These are phyloP conservation scores for Papilio demoleus DNA, from an alignment of 2,888 invertebrate genomes.

Conservation along the genomic window DNA sequence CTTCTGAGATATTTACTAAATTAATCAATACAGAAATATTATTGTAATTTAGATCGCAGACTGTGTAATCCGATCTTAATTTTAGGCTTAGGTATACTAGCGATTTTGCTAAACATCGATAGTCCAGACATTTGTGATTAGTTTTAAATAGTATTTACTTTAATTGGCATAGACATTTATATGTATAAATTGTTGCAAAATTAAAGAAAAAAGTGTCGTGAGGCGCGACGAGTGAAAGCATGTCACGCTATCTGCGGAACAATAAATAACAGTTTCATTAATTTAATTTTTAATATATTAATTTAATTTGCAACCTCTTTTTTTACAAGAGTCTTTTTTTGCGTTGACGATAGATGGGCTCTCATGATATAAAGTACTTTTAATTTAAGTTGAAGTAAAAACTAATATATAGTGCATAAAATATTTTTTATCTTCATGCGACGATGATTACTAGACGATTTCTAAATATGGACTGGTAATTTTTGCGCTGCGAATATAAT, in stretches of 20 bases:
- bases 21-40: neutral
- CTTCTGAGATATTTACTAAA: conserved; percentile 14
- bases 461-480: neutral
- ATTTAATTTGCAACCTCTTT: conserved; percentile 17
- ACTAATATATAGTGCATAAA: neutral
- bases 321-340: neutral
- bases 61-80: neutral
- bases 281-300: conserved; percentile 27
- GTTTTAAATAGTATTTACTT: neutral
- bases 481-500: neutral
- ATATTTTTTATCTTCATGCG: no score
- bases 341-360: neutral
- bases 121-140: neutral
- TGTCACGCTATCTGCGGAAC: conserved; percentile 27
- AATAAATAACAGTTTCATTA: conserved; percentile 28
- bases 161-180: neutral
- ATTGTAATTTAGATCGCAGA: neutral
- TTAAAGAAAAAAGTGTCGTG: conserved; percentile 9
- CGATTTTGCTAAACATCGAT: neutral
- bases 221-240: conserved; percentile 16
- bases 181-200: neutral
- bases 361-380: neutral
- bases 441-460: neutral
- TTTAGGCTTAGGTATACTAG: neutral
- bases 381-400: neutral